phyloP scores from a whole-genome alignment of 2,888 invertebrate species.

The Altica lythri region DNA sequence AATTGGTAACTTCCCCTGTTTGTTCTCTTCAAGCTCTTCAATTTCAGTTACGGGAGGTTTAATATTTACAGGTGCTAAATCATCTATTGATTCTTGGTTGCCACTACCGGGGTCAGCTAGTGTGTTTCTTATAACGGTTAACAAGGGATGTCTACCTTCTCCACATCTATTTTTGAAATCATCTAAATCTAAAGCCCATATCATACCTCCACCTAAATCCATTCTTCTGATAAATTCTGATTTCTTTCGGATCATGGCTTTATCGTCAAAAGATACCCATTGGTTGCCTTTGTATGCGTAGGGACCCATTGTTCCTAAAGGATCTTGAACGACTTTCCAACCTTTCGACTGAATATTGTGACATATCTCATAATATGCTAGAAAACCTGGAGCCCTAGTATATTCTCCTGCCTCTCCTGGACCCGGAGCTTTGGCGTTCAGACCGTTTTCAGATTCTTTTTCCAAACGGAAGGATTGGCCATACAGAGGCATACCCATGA shows the following conservation, averaged over 20 bases:
- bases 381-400: conserved; percentile 82
- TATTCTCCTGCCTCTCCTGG: conserved; percentile 85
- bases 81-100: conserved; percentile 40
- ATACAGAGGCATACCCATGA: conserved; percentile 89
- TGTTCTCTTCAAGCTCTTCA: conserved; percentile 15
- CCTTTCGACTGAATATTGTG: conserved; percentile 76
- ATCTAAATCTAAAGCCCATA: conserved; percentile 89
- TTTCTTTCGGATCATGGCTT: conserved; percentile 77
- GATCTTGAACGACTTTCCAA: conserved; percentile 82
- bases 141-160: conserved; percentile 77
- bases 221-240: conserved; percentile 77
- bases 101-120: conserved; percentile 61
- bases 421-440: conserved; percentile 77
- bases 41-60: conserved; percentile 27
- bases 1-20: conserved; percentile 16
- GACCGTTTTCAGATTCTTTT: conserved; percentile 64
- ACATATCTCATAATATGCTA: conserved; percentile 91
- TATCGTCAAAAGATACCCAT: conserved; percentile 88
- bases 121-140: conserved; percentile 76
- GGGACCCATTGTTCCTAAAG: conserved; percentile 80
- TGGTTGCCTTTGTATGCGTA: conserved; percentile 86
- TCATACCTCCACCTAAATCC: conserved; percentile 82
- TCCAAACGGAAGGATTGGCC: conserved; percentile 81
- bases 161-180: conserved; percentile 83
- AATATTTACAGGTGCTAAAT: conserved; percentile 11